Percentiles rank a stretch among this genome's conserved stretches.
Conservation (phyloP, 2,113 vertebrate species). For the Corapipo altera region DNA sequence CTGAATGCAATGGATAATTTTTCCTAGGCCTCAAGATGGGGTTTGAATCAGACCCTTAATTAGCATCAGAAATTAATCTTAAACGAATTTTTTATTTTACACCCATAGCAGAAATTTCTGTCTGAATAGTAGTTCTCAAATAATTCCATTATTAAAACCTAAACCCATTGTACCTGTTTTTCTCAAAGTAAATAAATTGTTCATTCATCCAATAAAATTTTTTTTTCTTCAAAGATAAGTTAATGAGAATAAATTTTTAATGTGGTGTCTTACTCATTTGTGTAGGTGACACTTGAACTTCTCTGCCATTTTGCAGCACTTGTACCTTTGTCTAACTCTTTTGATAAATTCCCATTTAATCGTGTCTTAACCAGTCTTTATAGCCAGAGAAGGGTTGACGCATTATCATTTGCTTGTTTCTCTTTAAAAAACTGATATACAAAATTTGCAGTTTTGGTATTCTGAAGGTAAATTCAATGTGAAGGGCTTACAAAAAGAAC, state of each 20-base stretch:
- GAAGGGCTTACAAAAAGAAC: background rate
- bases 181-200: background rate
- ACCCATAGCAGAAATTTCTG: background rate
- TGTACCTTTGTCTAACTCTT: background rate
- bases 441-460: background rate
- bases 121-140: background rate
- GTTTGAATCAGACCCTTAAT: background rate
- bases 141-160: background rate
- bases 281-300: background rate
- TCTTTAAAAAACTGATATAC: background rate
- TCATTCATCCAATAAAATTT: background rate
- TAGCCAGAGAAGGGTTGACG: background rate
- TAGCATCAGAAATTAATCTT: background rate
- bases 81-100: background rate
- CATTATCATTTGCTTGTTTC: background rate
- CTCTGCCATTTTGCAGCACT: background rate
- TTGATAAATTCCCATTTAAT: background rate
- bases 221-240: background rate
- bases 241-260: background rate
- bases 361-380: background rate
- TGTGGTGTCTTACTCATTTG: background rate
- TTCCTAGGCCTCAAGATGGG: background rate
- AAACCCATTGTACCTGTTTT: background rate
- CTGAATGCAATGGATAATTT: background rate
- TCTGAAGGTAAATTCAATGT: background rate